Evolutionary conservation across 2,113 vertebrate genomes (phyloP), one percentile per base, ranked within the genome.

Genomic region (Probosciger aterrimus): DNA sequence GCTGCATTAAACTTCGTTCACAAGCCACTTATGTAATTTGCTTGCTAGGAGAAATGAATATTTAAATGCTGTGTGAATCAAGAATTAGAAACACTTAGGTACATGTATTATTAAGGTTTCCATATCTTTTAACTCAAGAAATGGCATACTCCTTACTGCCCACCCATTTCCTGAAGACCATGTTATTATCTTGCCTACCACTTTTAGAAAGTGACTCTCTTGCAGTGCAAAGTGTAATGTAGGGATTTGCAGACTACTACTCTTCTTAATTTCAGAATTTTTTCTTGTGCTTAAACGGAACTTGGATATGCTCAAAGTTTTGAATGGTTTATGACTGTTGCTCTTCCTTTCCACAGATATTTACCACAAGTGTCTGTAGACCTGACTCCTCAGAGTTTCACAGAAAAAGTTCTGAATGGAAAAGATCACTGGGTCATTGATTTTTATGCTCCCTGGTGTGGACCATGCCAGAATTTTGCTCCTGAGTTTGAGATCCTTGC

Each of bases 391-490:
- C 98, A 99, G 67, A 98, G 98, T 88, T 99, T 99, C 94, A 98
- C 89, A 92, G 98, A 98, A 82, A 97, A 98, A 88, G 98, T 99
- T 90, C 96, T 99, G 76, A 97, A 98, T 28, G 98, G 99, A 62
- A 98, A 97, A 77, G 98, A 99, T 63, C 99, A 99, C 55, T 99
- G 99, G 99, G 98, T 99, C 50, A 59, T 99, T 96, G 99, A 99
- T 89, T 99, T 99, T 86, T 99, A 99, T 52, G 99, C 99, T 78
- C 99, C 99, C 22, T 99, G 99, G 99, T 99, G 99, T 96, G 99
- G 99, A 77, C 99, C 99, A 75, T 99, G 99, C 93, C 98, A 99
- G 50, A 98, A 98, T 88, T 99, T 99, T 93, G 98, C 99, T 93
- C 99, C 99, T 10, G 99, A 99, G 96, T 99, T 99, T 98, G 99